phyloP scores from a whole-genome alignment of 1,140 invertebrate species.

The Scylla paramamosain region DNA sequence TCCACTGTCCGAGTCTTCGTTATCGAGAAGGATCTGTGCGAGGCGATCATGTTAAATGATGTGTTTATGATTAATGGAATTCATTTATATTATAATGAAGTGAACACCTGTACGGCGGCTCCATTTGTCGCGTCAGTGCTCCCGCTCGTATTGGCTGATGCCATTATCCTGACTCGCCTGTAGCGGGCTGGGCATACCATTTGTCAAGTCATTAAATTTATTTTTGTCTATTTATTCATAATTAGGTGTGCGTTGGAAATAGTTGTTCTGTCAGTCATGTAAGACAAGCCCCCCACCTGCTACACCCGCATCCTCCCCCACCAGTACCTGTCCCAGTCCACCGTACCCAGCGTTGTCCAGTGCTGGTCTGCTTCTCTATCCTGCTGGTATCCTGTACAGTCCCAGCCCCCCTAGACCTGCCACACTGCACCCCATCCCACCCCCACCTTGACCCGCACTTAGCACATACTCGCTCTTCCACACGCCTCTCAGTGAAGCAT shows the following conservation, averaged over 20 bases:
- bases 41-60: neutral
- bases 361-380: neutral
- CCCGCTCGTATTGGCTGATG: neutral
- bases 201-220: conserved; percentile 24
- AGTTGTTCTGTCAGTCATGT: conserved; percentile 9
- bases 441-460: neutral
- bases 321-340: neutral
- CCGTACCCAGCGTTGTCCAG: neutral
- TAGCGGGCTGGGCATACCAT: neutral
- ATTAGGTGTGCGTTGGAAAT: neutral
- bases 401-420: neutral
- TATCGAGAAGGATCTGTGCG: no score
- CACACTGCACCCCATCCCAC: no score
- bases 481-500: neutral
- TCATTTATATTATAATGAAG: conserved; percentile 15
- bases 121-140: neutral
- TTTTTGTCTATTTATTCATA: conserved; percentile 16
- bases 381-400: neutral
- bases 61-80: neutral
- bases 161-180: neutral
- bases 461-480: neutral
- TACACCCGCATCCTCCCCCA: neutral
- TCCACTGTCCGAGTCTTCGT: no score
- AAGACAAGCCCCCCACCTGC: neutral
- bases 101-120: neutral